Conservation (phyloP, 1,140 invertebrate genomes). For the Monomorium pharaonis region DNA sequence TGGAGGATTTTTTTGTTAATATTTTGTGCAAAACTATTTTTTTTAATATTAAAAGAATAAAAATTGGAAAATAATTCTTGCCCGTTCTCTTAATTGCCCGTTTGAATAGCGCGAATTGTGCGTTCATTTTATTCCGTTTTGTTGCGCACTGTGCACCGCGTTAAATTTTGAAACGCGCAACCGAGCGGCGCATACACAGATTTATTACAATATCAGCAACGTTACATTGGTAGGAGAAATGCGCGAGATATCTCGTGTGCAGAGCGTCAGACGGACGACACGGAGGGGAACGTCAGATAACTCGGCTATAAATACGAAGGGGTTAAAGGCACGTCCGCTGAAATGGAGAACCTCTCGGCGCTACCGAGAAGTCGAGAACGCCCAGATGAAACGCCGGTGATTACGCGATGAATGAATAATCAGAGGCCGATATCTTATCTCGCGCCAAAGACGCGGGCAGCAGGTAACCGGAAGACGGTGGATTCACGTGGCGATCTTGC, state of each 20-base stretch:
- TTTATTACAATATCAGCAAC: background rate
- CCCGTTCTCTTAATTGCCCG: background rate
- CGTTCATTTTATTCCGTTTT: background rate
- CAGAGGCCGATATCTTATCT: conserved; percentile 68
- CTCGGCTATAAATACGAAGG: conserved; percentile 38
- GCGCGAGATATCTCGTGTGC: background rate
- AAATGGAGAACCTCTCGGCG: conserved; percentile 66
- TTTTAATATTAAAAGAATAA: background rate
- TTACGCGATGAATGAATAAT: conserved; percentile 67
- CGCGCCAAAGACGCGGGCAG: background rate
- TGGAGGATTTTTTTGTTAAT: no score
- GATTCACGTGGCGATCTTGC: conserved; percentile 62
- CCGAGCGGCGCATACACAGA: background rate
- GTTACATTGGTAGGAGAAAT: background rate
- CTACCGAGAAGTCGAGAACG: conserved; percentile 54
- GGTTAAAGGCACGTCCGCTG: conserved; percentile 48
- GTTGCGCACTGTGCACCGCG: background rate
- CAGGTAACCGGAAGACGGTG: conserved; percentile 67
- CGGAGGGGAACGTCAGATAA: conserved; percentile 15
- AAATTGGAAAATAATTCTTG: background rate
- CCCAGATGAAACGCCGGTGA: conserved; percentile 33
- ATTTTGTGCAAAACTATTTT: background rate
- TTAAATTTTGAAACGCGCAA: background rate
- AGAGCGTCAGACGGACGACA: conserved; percentile 2
- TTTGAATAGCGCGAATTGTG: background rate